Conservation (phyloP, 1,140 invertebrate genomes). For the Alviniconcha marisindica region DNA sequence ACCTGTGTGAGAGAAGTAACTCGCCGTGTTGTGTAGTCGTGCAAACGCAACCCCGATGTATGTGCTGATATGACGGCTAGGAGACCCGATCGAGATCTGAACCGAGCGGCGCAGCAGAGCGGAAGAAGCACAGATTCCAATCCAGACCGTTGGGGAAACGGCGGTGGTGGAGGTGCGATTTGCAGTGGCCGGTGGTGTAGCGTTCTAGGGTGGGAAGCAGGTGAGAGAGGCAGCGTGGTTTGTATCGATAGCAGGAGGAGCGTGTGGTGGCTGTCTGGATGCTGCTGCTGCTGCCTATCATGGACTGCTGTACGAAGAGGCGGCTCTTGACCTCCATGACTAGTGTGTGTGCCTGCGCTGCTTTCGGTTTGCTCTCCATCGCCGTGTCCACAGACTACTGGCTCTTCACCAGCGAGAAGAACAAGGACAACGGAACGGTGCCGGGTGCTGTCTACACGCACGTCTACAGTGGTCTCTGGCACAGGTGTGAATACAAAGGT, state of each 20-base stretch:
- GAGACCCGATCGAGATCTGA: slow-evolving; percentile 4
- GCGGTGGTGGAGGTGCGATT: too few species aligned
- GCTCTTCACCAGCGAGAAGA: slow-evolving; percentile 70
- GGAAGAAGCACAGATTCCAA: not conserved
- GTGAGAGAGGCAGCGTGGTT: not conserved
- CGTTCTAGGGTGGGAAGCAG: too few species aligned
- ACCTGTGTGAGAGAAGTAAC: too few species aligned
- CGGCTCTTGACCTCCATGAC: slow-evolving; percentile 73
- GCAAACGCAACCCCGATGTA: slow-evolving; percentile 15
- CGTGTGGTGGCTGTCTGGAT: slow-evolving; percentile 16
- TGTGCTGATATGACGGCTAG: not conserved
- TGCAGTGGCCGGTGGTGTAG: too few species aligned
- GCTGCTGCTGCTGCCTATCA: slow-evolving; percentile 50
- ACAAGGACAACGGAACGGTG: slow-evolving; percentile 52
- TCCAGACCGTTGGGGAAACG: not conserved
- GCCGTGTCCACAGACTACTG: slow-evolving; percentile 75
- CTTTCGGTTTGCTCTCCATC: slow-evolving; percentile 73
- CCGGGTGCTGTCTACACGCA: slow-evolving; percentile 55
- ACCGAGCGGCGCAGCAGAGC: not conserved
- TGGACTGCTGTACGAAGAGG: slow-evolving; percentile 74
- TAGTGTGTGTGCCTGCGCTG: slow-evolving; percentile 73
- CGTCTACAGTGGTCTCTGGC: slow-evolving; percentile 73
- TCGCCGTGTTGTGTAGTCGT: too few species aligned
- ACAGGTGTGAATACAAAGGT: slow-evolving; percentile 64
- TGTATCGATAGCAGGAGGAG: not conserved